Conservation (phyloP, 1,140 invertebrate genomes). For the Oryzaephilus surinamensis region DNA sequence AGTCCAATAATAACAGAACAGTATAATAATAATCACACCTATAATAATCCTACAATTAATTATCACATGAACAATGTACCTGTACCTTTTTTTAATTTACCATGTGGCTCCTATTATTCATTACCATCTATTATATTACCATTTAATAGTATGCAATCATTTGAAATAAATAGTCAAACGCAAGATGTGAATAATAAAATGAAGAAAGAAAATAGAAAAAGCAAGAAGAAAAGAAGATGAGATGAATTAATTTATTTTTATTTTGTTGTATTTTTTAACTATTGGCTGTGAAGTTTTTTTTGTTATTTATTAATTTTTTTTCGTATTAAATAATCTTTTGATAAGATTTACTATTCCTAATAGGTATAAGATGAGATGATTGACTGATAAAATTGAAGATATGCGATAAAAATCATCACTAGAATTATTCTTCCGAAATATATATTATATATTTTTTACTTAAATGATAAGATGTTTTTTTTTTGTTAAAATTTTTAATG, state of each 20-base stretch:
- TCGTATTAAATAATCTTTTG: too few species aligned
- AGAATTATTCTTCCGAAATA: conserved; percentile 1
- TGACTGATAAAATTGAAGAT: too few species aligned
- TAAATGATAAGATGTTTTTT: conserved; percentile 5
- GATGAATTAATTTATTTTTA: conserved; percentile 5
- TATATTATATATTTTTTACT: conserved; percentile 8
- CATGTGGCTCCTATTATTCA: conserved; percentile 9
- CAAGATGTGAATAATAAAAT: conserved; percentile 4
- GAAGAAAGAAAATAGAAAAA: conserved; percentile 9
- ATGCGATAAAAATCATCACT: too few species aligned
- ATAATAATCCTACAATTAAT: conserved; percentile 25
- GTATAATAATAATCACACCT: conserved; percentile 25
- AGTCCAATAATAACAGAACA: conserved; percentile 19
- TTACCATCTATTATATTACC: conserved; percentile 10
- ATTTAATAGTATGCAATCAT: conserved; percentile 5
- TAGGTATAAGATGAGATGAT: too few species aligned
- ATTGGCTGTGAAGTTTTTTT: conserved; percentile 5
- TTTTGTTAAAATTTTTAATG: not conserved
- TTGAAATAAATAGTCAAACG: conserved; percentile 1
- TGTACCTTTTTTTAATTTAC: conserved; percentile 9
- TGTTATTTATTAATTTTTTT: not conserved
- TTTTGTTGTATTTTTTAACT: conserved; percentile 5
- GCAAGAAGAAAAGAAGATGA: conserved; percentile 7
- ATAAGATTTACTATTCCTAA: not conserved
- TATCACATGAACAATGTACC: conserved; percentile 25